Evolutionary conservation across 2,888 invertebrate species (phyloP).

Genomic region (Nowickia ferox): DNA sequence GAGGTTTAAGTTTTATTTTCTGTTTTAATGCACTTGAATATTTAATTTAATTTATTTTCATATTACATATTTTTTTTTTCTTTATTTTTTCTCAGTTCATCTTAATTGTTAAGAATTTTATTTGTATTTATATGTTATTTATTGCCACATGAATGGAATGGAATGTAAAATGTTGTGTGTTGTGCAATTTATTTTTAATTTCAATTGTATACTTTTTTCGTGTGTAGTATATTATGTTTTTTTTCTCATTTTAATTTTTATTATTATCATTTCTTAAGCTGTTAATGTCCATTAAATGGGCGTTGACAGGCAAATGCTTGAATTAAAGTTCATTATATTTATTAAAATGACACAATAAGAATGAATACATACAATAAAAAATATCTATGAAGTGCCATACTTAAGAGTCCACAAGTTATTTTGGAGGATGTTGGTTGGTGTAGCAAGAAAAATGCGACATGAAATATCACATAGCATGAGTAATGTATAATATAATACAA

Average conservation of each 20-base stretch:
- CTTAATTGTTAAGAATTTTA: conserved; percentile 53
- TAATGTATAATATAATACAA: neutral
- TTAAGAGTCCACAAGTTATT: conserved; percentile 45
- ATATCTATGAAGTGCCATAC: neutral
- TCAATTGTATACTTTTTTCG: conserved; percentile 19
- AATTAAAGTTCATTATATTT: conserved; percentile 57
- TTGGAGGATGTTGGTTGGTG: neutral
- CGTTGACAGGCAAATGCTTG: conserved; percentile 66
- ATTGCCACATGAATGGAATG: conserved; percentile 16
- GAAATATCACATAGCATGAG: neutral
- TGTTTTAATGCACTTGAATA: conserved; percentile 44
- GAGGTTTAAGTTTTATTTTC: conserved; percentile 35
- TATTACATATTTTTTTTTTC: no score
- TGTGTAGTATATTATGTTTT: neutral
- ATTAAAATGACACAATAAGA: conserved; percentile 30
- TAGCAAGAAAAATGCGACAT: conserved; percentile 7
- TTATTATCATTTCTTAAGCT: conserved; percentile 52
- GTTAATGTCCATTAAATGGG: conserved; percentile 68
- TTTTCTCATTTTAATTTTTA: conserved; percentile 34
- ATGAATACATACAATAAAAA: neutral
- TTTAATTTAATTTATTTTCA: neutral
- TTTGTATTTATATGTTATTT: neutral
- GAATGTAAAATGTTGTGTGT: conserved; percentile 9
- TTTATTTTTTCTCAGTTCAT: conserved; percentile 27
- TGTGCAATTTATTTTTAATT: conserved; percentile 39